A percentile compares a stretch with the other conserved stretches of the same genome.
These are phyloP conservation scores for Endotricha flammealis DNA, from an alignment of 2,888 invertebrate species.

Conservation along the genomic window DNA sequence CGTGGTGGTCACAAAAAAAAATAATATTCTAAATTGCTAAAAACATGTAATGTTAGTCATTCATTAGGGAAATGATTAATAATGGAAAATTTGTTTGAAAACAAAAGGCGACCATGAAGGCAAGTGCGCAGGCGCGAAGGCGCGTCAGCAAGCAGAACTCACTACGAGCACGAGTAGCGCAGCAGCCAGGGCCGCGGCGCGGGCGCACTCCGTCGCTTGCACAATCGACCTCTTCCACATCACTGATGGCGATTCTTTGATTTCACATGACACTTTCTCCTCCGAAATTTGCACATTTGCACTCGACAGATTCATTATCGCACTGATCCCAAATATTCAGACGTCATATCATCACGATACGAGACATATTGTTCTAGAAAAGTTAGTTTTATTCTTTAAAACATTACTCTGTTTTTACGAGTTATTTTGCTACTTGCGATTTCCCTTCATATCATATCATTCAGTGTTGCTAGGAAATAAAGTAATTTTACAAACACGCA, in stretches of 20 bases:
- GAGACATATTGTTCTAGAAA: neutral
- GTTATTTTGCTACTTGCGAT: neutral
- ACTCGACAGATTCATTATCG: constrained; percentile 41
- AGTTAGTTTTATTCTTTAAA: neutral
- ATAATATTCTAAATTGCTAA: no score
- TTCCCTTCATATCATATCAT: no score
- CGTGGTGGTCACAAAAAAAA: no score
- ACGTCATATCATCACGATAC: constrained; percentile 38
- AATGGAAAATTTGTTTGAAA: no score
- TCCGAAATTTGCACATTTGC: constrained; percentile 41
- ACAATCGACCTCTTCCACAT: constrained; percentile 77
- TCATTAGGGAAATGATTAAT: no score
- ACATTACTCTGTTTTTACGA: constrained; percentile 7
- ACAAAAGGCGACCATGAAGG: no score
- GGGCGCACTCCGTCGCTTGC: constrained; percentile 54
- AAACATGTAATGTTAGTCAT: no score
- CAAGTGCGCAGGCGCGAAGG: no score
- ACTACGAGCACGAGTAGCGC: constrained; percentile 44
- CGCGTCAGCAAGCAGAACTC: constrained; percentile 29
- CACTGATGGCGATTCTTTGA: constrained; percentile 71
- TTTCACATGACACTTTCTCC: constrained; percentile 75
- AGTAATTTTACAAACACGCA: no score
- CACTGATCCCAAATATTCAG: constrained; percentile 23
- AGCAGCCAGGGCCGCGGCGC: constrained; percentile 41
- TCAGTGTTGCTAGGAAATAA: no score